Evolutionary conservation across 2,797 vertebrate genomes (phyloP), one percentile per base, ranked within the genome.

Genomic region (Rhadinocentrus ornatus): DNA sequence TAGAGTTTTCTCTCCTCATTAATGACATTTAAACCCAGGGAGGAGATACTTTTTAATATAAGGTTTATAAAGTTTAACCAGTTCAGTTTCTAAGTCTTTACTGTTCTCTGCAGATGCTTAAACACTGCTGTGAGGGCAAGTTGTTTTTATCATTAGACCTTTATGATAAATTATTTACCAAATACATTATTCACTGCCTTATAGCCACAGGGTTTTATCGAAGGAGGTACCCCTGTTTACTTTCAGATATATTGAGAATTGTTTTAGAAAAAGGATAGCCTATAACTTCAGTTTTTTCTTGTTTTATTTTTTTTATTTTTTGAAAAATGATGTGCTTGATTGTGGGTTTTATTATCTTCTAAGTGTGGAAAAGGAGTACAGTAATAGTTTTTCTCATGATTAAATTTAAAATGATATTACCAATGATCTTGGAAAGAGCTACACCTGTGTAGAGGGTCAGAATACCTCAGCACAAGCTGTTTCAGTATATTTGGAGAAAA

Each of bases 381-480:
- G 75, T 88, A 75, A 86, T 78, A 60, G 75, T 77, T 75, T 41
- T 86, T 65, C 52, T 66, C 26, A 71, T 82, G 82, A 91, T 91
- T 88, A 77, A 66, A 81, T 83, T 71, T 88, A 69, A 85, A 88
- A 82, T 88, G 89, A 86, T 73, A 83, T 87, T 82, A 86, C 67
- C 69, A 84, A 84, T 85, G 76, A 84, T 87, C 60, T 71, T 16
- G 70, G 73, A 66, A 78, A 73, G 48, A 18, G 74, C 62, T 72
- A 55, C 35, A 44, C 53, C 62, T 65, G 22, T 56, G 62, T 77
- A 68, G 66, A 73, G 71, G 79, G 67, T 69, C 74, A 71, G 81
- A 55, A 56, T 59, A 66, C 65, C 63, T 72, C 68, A 39, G 66
- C 52, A 57, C 65, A 64, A 62, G 53, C 58, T 66, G 56, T 80